A percentile compares a stretch with the other conserved stretches of the same genome.
Evolutionary conservation across 2,113 vertebrate genomes (phyloP).

Genomic region (Stegastes partitus): DNA sequence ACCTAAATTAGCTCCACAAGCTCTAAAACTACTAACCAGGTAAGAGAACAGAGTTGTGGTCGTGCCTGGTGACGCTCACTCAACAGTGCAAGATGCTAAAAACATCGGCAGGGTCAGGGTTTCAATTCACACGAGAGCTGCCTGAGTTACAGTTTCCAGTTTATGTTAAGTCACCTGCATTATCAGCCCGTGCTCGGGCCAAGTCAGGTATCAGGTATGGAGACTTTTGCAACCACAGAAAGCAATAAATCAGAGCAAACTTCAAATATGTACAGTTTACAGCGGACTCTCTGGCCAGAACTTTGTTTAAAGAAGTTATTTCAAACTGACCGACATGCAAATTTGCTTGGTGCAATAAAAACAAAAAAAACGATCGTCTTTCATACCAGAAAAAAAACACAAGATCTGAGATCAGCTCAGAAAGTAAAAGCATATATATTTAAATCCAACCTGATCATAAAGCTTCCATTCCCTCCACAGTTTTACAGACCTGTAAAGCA

Average conservation of each 20-base stretch:
- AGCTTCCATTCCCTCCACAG: background rate
- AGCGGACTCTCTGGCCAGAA: background rate
- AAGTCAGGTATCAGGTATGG: background rate
- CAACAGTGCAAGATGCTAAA: background rate
- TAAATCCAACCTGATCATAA: background rate
- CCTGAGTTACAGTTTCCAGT: background rate
- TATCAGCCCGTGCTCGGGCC: background rate
- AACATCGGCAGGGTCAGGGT: background rate
- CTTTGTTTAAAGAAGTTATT: background rate
- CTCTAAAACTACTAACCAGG: too few relatives aligned
- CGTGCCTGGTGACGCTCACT: background rate
- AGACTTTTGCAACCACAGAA: background rate
- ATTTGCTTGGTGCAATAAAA: background rate
- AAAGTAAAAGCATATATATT: background rate
- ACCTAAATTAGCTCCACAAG: too few relatives aligned
- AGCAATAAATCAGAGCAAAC: conserved; percentile 1
- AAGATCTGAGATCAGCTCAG: background rate
- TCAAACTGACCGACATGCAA: background rate
- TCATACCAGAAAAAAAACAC: background rate
- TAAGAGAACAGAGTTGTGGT: conserved; percentile 1
- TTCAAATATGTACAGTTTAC: background rate
- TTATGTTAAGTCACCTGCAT: background rate
- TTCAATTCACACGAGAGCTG: background rate
- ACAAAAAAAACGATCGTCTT: background rate
- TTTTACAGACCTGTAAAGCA: conserved; percentile 50